These are phyloP conservation scores for Luehdorfia chinensis DNA, from an alignment of 1,140 invertebrate species.

Conservation along the genomic window DNA sequence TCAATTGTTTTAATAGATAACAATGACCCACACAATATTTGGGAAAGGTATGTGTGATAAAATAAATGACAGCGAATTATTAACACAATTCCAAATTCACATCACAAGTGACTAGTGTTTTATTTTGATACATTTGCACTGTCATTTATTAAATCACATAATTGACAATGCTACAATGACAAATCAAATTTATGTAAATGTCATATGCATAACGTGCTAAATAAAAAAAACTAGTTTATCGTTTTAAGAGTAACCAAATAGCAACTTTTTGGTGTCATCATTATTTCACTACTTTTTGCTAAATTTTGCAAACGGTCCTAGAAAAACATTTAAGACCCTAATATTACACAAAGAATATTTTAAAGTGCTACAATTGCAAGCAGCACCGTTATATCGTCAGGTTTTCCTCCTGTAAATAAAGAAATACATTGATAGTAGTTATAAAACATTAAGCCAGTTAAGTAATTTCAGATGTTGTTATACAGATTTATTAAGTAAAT, in stretches of 20 bases:
- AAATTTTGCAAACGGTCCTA: conserved; percentile 34
- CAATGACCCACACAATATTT: neutral
- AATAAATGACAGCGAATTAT: conserved; percentile 27
- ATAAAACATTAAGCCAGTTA: too few relatives aligned
- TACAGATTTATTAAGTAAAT: too few relatives aligned
- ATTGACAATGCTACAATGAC: neutral
- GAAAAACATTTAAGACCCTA: too few relatives aligned
- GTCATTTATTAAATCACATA: conserved; percentile 1
- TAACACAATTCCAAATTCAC: conserved; percentile 15
- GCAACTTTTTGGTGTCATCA: conserved; percentile 60
- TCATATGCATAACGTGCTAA: conserved; percentile 9
- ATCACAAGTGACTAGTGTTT: conserved; percentile 11
- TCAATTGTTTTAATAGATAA: neutral
- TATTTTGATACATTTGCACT: too few relatives aligned
- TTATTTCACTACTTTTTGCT: conserved; percentile 47
- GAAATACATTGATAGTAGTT: conserved; percentile 14
- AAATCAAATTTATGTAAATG: neutral
- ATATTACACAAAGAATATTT: conserved; percentile 61
- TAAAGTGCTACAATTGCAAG: conserved; percentile 91
- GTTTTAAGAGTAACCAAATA: conserved; percentile 26
- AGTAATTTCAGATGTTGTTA: too few relatives aligned
- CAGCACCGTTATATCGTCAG: conserved; percentile 98
- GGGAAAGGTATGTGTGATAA: conserved; percentile 6
- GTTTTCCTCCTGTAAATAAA: conserved; percentile 92
- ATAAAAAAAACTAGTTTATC: conserved; percentile 10